Evolutionary conservation across 2,888 invertebrate species (phyloP).

Genomic region (Micropterix aruncella): DNA sequence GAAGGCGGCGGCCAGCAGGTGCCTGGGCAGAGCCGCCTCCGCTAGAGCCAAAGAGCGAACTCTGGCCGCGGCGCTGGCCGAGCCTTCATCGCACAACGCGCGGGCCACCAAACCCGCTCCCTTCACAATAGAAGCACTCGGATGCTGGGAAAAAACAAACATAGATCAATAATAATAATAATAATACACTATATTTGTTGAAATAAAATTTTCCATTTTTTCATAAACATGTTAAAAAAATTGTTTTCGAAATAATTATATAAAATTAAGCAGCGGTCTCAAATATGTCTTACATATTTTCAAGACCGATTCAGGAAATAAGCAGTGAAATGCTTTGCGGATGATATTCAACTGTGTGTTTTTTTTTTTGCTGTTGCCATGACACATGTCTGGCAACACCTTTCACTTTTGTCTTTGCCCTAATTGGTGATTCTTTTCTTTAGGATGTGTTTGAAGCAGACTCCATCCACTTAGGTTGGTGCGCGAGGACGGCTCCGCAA

Average conservation of each 20-base stretch:
- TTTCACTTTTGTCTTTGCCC: too few species aligned
- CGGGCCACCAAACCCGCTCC: slow-evolving; percentile 96
- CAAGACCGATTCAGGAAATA: slow-evolving; percentile 1
- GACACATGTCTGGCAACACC: too few species aligned
- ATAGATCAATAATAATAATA: too few species aligned
- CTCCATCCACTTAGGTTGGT: too few species aligned
- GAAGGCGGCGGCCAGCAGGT: slow-evolving; percentile 82
- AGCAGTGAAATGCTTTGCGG: too few species aligned
- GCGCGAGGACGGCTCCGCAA: too few species aligned
- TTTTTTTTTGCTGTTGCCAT: too few species aligned
- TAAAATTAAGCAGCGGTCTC: background rate
- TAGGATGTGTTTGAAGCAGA: too few species aligned
- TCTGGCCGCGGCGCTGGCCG: slow-evolving; percentile 75
- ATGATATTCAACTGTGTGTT: too few species aligned
- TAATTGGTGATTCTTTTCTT: too few species aligned
- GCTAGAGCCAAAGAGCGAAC: slow-evolving; percentile 95
- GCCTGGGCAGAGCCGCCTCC: slow-evolving; percentile 91
- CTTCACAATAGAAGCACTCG: slow-evolving; percentile 95
- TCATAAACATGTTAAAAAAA: background rate
- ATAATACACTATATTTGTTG: too few species aligned
- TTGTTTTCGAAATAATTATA: background rate
- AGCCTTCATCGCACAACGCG: slow-evolving; percentile 95
- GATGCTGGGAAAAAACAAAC: slow-evolving; percentile 51
- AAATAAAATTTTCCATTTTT: too few species aligned
- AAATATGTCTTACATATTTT: background rate